Evolutionary conservation across 2,113 vertebrate genomes (phyloP).

Genomic region (Empidonax alnorum): DNA sequence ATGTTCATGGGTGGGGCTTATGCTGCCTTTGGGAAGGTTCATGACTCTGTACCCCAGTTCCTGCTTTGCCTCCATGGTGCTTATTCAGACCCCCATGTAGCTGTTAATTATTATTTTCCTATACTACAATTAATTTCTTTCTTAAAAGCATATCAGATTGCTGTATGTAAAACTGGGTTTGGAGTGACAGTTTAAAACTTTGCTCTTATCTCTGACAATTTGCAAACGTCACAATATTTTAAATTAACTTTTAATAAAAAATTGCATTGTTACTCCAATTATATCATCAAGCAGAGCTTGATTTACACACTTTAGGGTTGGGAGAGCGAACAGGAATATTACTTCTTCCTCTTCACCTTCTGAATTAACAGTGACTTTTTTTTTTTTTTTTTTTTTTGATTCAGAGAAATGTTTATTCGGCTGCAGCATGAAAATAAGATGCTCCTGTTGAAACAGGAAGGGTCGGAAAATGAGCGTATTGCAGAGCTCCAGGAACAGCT

Average conservation of each 20-base stretch:
- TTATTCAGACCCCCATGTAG: not conserved
- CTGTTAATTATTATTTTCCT: not conserved
- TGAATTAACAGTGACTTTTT: not conserved
- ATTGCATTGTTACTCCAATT: not conserved
- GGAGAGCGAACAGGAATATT: not conserved
- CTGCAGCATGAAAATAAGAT: conserved; percentile 98
- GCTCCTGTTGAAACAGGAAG: conserved; percentile 91
- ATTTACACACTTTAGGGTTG: not conserved
- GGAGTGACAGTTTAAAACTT: not conserved
- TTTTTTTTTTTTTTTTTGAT: not conserved
- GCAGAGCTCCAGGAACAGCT: conserved; percentile 84
- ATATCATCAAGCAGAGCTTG: not conserved
- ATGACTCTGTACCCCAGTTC: not conserved
- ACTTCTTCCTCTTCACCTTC: not conserved
- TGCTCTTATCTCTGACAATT: not conserved
- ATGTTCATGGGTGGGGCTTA: not conserved
- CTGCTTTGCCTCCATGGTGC: not conserved
- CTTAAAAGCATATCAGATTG: not conserved
- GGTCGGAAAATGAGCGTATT: conserved; percentile 88
- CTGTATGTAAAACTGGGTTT: not conserved
- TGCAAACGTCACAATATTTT: not conserved
- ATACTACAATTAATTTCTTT: not conserved
- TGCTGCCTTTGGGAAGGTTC: not conserved
- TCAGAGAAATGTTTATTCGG: conserved; percentile 92
- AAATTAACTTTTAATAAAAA: not conserved